phyloP scores from a whole-genome alignment of 1,140 invertebrate species.

The Aphelinus certus region DNA sequence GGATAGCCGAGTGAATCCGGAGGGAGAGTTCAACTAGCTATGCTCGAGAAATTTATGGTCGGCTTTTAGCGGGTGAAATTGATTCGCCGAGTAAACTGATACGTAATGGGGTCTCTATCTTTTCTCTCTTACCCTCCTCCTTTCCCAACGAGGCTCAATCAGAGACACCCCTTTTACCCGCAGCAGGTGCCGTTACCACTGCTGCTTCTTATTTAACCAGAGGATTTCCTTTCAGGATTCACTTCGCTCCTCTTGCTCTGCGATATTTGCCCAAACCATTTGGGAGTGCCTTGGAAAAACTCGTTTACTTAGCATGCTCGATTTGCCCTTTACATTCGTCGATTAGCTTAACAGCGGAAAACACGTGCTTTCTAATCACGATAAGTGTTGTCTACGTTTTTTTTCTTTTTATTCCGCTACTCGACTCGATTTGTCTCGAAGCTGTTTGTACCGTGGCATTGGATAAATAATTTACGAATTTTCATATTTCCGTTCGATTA shows the following conservation, averaged over 20 bases:
- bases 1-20: not conserved
- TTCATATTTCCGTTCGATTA: too few relatives aligned
- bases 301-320: not conserved
- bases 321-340: not conserved
- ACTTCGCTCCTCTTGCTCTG: not conserved
- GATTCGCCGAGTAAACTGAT: conserved; percentile 56
- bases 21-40: conserved; percentile 39
- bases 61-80: conserved; percentile 54
- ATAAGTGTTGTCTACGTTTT: too few relatives aligned
- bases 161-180: conserved; percentile 24
- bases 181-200: not conserved
- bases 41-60: conserved; percentile 50
- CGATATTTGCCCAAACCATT: conserved; percentile 21
- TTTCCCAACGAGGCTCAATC: conserved; percentile 30
- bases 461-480: too few relatives aligned
- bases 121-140: conserved; percentile 21
- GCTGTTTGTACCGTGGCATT: too few relatives aligned
- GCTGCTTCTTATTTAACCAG: conserved; percentile 36
- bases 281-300: not conserved
- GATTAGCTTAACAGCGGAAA: conserved; percentile 6
- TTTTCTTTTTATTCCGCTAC: too few relatives aligned
- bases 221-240: conserved; percentile 21
- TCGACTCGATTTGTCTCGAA: too few relatives aligned
- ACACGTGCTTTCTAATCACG: too few relatives aligned
- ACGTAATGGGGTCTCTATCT: conserved; percentile 49